These are phyloP conservation scores for Chymomyza costata DNA, from an alignment of 1,140 invertebrate species.

Conservation along the genomic window DNA sequence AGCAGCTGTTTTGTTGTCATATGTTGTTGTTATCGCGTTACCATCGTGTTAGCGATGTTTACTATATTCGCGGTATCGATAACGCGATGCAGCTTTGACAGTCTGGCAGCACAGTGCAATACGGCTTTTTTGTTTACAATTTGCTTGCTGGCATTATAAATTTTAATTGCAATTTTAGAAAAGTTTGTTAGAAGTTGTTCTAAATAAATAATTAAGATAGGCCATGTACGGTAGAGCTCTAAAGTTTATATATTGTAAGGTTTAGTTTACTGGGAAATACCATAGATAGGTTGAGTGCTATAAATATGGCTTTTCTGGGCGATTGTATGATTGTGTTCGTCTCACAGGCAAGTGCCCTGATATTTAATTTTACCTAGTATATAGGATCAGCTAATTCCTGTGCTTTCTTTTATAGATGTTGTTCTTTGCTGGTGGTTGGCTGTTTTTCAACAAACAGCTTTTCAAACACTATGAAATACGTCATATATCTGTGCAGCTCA, in stretches of 20 bases:
- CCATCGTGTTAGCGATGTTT: too few relatives aligned
- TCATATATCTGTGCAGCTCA: slow-evolving; percentile 93
- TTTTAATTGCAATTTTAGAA: too few relatives aligned
- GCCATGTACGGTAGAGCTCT: too few relatives aligned
- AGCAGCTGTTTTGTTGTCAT: slow-evolving; percentile 29
- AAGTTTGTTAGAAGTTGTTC: too few relatives aligned
- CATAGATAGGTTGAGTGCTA: too few relatives aligned
- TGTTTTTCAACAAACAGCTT: slow-evolving; percentile 98
- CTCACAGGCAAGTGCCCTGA: slow-evolving; percentile 78
- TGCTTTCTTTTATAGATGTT: slow-evolving; percentile 80
- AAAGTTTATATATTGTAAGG: slow-evolving; percentile 22
- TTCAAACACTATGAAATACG: slow-evolving; percentile 99
- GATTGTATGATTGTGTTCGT: slow-evolving; percentile 82
- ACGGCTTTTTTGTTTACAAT: slow-evolving; percentile 45
- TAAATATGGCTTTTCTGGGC: slow-evolving; percentile 80
- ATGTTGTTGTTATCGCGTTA: too few relatives aligned
- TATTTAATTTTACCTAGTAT: background rate
- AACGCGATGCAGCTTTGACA: too few relatives aligned
- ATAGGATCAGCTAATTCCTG: background rate
- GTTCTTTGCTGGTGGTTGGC: slow-evolving; percentile 97
- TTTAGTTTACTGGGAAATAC: too few relatives aligned
- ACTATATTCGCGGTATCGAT: too few relatives aligned
- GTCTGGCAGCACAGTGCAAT: too few relatives aligned
- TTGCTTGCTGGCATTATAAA: slow-evolving; percentile 39
- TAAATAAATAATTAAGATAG: too few relatives aligned